phyloP scores from a whole-genome alignment of 2,113 vertebrate genomes.

The Pao palembangensis region DNA sequence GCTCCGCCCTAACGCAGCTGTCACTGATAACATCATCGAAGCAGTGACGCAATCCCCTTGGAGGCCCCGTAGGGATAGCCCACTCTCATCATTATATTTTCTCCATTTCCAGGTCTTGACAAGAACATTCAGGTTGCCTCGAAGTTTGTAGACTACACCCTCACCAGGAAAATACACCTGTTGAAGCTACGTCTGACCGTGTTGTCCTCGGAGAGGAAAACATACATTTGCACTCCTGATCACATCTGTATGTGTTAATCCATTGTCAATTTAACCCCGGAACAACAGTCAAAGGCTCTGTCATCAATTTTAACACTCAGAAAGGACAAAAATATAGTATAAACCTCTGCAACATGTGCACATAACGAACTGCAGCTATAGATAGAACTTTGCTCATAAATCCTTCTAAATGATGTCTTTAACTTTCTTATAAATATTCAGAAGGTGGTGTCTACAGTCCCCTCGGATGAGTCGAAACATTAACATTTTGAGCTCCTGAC shows the following conservation, averaged over 20 bases:
- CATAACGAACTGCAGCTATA: constrained; percentile 7
- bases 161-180: not conserved
- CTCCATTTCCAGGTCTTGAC: constrained; percentile 33
- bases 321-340: not conserved
- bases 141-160: not conserved
- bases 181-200: not conserved
- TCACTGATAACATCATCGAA: constrained; percentile 63
- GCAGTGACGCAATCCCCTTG: constrained; percentile 52
- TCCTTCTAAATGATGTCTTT: constrained; percentile 1
- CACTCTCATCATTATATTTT: constrained; percentile 38
- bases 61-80: constrained; percentile 52
- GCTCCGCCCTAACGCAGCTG: constrained; percentile 62
- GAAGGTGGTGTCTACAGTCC: not conserved
- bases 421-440: not conserved
- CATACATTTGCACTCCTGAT: not conserved
- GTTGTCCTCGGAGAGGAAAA: not conserved
- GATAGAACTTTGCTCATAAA: not conserved
- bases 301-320: constrained; percentile 11
- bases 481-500: constrained; percentile 5
- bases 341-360: constrained; percentile 6
- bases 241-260: constrained; percentile 3
- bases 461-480: not conserved
- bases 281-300: constrained; percentile 12
- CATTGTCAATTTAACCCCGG: not conserved
- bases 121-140: too few species aligned